Evolutionary conservation across 2,888 invertebrate species (phyloP).

Genomic region (Pogonocherus hispidulus): DNA sequence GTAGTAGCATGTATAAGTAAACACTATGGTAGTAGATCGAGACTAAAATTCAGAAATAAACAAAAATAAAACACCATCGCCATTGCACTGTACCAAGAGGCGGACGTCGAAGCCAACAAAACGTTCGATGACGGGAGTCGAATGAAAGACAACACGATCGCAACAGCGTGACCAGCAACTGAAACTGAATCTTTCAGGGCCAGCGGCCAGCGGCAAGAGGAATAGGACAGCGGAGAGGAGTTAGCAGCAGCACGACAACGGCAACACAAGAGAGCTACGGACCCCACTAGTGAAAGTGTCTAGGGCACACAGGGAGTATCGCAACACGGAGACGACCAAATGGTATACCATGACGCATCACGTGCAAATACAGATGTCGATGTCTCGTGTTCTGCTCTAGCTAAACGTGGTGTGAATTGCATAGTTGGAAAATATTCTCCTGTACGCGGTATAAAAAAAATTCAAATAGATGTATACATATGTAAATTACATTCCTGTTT

Average conservation of each 20-base stretch:
- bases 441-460: too few relatives aligned
- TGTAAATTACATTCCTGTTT: too few relatives aligned
- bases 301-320: slow-evolving; percentile 3
- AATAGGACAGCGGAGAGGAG: slow-evolving; percentile 8
- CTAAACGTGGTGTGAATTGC: neutral
- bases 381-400: slow-evolving; percentile 5
- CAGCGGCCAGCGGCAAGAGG: slow-evolving; percentile 24
- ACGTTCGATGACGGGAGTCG: slow-evolving; percentile 4
- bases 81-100: slow-evolving; percentile 1
- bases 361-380: slow-evolving; percentile 17
- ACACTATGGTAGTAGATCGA: too few relatives aligned
- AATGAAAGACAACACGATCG: slow-evolving; percentile 25
- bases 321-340: neutral
- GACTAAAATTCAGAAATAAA: slow-evolving; percentile 8
- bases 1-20: too few relatives aligned
- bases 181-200: slow-evolving; percentile 34
- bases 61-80: neutral
- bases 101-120: slow-evolving; percentile 13
- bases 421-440: too few relatives aligned
- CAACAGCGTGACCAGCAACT: slow-evolving; percentile 21
- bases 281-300: slow-evolving; percentile 53
- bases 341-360: slow-evolving; percentile 17
- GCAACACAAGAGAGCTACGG: slow-evolving; percentile 2
- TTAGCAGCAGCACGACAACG: neutral
- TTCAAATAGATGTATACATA: too few relatives aligned